Conservation (phyloP, 30 jellyfish, hydroid and myxozoan species). For the Aurelia aurita region DNA sequence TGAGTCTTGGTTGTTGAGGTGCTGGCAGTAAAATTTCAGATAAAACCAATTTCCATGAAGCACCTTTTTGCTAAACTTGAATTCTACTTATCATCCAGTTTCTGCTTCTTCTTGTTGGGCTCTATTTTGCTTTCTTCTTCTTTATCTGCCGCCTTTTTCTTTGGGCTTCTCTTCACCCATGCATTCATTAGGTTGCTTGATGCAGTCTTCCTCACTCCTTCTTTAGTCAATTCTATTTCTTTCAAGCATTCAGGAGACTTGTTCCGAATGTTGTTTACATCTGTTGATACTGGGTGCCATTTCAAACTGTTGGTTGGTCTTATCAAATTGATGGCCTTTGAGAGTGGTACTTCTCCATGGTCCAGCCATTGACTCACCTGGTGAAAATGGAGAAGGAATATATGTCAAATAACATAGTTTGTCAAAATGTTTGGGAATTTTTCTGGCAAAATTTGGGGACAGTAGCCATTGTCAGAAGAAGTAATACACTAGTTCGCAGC, state of each 20-base stretch:
- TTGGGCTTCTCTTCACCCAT: slow-evolving; percentile 55
- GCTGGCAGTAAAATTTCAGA: no score
- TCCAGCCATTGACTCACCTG: slow-evolving; percentile 69
- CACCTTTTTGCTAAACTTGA: no score
- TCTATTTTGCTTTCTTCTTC: background rate
- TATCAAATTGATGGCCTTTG: slow-evolving; percentile 66
- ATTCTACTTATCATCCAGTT: background rate
- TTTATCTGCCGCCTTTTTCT: background rate
- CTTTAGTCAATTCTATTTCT: slow-evolving; percentile 59
- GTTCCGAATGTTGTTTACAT: slow-evolving; percentile 84
- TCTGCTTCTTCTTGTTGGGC: background rate
- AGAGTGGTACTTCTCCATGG: slow-evolving; percentile 45
- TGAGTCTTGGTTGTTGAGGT: no score
- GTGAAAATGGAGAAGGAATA: no score
- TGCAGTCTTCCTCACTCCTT: slow-evolving; percentile 21
- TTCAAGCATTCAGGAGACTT: slow-evolving; percentile 81
- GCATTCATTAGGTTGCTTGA: slow-evolving; percentile 56
- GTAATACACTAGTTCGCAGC: no score
- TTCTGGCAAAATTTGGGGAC: no score
- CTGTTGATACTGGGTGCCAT: slow-evolving; percentile 94
- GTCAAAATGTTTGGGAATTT: no score
- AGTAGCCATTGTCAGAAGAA: no score
- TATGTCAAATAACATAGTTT: no score
- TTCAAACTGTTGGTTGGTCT: slow-evolving; percentile 65
- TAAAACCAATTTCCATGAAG: no score